Conservation (phyloP, 2,888 invertebrate genomes). For the Hypena proboscidalis region DNA sequence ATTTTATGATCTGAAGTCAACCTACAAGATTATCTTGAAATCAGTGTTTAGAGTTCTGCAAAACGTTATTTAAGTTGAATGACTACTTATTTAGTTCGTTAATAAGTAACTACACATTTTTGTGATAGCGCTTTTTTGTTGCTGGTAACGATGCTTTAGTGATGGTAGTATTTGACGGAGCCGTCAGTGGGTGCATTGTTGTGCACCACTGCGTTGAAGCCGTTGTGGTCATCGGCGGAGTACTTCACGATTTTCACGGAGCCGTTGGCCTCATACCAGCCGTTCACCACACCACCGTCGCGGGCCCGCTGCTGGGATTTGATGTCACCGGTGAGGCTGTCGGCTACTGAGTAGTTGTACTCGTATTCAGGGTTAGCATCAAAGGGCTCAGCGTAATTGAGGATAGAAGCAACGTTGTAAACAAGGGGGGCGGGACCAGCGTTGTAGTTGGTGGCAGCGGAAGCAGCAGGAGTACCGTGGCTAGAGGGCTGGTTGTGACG, state of each 20-base stretch:
- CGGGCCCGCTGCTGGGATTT: slow-evolving; percentile 82
- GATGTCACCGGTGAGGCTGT: slow-evolving; percentile 84
- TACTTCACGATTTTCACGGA: slow-evolving; percentile 84
- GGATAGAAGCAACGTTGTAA: slow-evolving; percentile 30
- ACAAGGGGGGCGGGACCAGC: slow-evolving; percentile 35
- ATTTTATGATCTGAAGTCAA: no score
- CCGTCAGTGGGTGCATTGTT: slow-evolving; percentile 62
- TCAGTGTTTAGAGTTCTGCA: no score
- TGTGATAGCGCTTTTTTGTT: no score
- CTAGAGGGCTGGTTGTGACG: no score
- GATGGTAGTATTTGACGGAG: slow-evolving; percentile 63
- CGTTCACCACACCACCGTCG: slow-evolving; percentile 83
- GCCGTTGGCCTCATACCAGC: slow-evolving; percentile 84
- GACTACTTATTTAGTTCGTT: no score
- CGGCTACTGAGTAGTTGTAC: slow-evolving; percentile 83
- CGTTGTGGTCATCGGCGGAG: slow-evolving; percentile 82
- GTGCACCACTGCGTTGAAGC: slow-evolving; percentile 75
- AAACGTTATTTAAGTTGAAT: no score
- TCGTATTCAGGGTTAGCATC: slow-evolving; percentile 79
- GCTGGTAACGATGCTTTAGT: no score
- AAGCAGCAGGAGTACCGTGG: no score
- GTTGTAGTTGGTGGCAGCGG: slow-evolving; percentile 48
- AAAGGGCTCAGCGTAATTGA: slow-evolving; percentile 51
- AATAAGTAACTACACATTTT: no score
- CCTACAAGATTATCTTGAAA: no score